A percentile compares a stretch with the other conserved stretches of the same genome.
Evolutionary conservation across 2,888 invertebrate genomes (phyloP).

Genomic region (Rutpela maculata): DNA sequence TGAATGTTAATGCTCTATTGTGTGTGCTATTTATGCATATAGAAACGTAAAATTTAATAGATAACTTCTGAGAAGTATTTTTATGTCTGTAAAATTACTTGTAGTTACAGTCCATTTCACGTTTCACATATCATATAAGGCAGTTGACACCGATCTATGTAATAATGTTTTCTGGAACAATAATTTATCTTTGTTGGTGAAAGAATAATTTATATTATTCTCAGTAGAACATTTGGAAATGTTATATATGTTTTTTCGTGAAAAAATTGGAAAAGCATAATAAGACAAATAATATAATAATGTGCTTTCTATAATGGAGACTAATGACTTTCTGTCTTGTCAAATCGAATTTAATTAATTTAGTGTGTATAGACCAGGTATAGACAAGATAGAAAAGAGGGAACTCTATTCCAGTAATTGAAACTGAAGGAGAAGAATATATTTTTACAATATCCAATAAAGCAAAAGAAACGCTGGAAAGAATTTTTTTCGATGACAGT

Average conservation of each 20-base stretch:
- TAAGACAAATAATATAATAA: neutral
- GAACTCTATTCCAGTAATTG: too few relatives aligned
- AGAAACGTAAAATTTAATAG: neutral
- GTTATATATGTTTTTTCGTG: neutral
- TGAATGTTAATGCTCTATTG: neutral
- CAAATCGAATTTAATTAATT: neutral
- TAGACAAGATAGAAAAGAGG: too few relatives aligned
- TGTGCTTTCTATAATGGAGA: neutral
- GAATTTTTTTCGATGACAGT: too few relatives aligned
- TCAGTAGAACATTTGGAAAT: neutral
- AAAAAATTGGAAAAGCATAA: neutral
- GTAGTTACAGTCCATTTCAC: constrained; percentile 11
- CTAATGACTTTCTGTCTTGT: neutral
- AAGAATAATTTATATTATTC: neutral
- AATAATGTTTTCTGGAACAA: neutral
- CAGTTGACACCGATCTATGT: neutral
- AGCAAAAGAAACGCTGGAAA: too few relatives aligned
- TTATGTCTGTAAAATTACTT: neutral
- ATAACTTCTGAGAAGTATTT: neutral
- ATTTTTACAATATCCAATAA: too few relatives aligned
- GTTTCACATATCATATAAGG: neutral
- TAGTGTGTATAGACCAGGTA: neutral
- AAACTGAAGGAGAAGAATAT: too few relatives aligned
- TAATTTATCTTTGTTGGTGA: constrained; percentile 2
- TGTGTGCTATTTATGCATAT: neutral